Base-by-base conservation (phyloP, 2,113 vertebrate species). In the Pampusana beccarii region DNA sequence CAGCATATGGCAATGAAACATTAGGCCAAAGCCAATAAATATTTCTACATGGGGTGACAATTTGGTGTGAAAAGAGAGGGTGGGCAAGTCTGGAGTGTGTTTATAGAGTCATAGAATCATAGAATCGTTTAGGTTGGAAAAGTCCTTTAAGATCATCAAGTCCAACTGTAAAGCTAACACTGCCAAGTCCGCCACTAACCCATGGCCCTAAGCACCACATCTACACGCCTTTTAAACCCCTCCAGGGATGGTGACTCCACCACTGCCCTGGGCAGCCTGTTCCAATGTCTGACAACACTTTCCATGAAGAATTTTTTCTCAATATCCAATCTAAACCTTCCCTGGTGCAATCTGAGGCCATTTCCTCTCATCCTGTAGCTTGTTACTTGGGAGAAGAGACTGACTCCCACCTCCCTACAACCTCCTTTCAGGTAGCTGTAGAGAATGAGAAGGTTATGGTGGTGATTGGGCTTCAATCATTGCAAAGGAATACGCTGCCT, bases 381-480 rank as follows among this genome's bases (percentile, higher is more conserved):
- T 75, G 46, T 40, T 40, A 54, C 25, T 21, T 80, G 24, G 23
- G 17, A 80, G 8, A 83, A 75, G 20, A 89, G 38, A 56, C 25
- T 1, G 2, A 23, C 5, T 6, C 4, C 13, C 28, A 28, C 16
- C 21, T 58, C 2, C 0, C 34, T 72, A 16, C 71, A 60, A 16
- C 18, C 20, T 83, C 28, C n/a, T 92, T 67, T 60, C n/a, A 69
- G 34, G 16, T 19, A 62, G 31, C 2, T 51, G 36, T 18, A 16
- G 38, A 60, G 17, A 86, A 13, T 1, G 0, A 53, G 31, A 42
- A 72, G 17, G 15, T 64, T 86, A 12, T 77, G 33, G 29, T 69
- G 25, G 29, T 56, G 36, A 38, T 7, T 71, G 40, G 16, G 29
- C 28, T 92, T 89, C 36, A n/a, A 15, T 80, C 58, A 13, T 15